phyloP scores from a whole-genome alignment of 2,888 invertebrate species.

The Masnerella sp. region DNA sequence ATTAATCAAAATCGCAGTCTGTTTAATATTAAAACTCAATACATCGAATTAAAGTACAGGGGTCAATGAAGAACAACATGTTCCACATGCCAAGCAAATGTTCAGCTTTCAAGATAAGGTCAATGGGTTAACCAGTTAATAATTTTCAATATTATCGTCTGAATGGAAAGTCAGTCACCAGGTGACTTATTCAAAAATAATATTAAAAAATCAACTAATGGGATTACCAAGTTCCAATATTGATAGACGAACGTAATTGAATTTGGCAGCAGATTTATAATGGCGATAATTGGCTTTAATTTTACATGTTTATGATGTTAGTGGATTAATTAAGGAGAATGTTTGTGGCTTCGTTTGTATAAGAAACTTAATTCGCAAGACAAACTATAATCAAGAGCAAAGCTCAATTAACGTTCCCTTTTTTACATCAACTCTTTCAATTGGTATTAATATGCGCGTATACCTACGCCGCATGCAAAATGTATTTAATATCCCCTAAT shows the following conservation, averaged over 20 bases:
- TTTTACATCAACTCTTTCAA: slow-evolving; percentile 59
- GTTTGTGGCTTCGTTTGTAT: slow-evolving; percentile 14
- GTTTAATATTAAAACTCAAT: slow-evolving; percentile 41
- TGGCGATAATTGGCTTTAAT: slow-evolving; percentile 16
- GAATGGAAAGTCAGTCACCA: too few species aligned
- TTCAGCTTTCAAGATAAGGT: slow-evolving; percentile 60
- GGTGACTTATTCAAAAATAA: too few species aligned
- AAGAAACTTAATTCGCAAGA: slow-evolving; percentile 37
- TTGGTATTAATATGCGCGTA: slow-evolving; percentile 59
- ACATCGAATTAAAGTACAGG: slow-evolving; percentile 54
- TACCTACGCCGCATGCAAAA: slow-evolving; percentile 10
- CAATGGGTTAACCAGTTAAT: slow-evolving; percentile 64
- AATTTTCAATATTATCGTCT: slow-evolving; percentile 48
- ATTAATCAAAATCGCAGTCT: slow-evolving; percentile 16
- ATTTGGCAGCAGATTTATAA: too few species aligned
- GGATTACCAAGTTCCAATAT: too few species aligned
- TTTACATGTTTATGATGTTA: slow-evolving; percentile 4
- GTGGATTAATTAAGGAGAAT: slow-evolving; percentile 6
- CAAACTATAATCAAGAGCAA: slow-evolving; percentile 34
- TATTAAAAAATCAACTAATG: too few species aligned
- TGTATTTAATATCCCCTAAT: slow-evolving; percentile 41
- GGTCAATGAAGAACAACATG: slow-evolving; percentile 52
- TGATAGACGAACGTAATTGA: too few species aligned
- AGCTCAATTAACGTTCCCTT: slow-evolving; percentile 58
- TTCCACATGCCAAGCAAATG: slow-evolving; percentile 39